Conservation (phyloP, 1,140 invertebrate species). For the Zaprionus davidi region DNA sequence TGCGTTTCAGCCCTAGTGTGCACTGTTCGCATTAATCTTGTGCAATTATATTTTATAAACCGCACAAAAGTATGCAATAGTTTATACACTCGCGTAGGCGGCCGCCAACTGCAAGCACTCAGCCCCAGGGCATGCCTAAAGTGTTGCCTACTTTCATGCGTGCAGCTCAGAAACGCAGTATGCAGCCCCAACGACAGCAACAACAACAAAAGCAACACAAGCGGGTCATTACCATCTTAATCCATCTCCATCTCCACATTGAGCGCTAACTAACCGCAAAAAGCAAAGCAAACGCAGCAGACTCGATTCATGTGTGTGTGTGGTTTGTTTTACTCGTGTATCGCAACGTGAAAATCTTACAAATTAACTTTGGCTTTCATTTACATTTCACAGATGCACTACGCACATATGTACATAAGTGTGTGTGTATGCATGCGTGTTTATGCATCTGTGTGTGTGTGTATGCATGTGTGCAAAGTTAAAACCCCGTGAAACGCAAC, state of each 20-base stretch:
- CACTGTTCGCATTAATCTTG: not conserved
- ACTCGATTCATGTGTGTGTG: slow-evolving; percentile 6
- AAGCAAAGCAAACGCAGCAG: slow-evolving; percentile 7
- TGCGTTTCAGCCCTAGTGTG: too few species aligned
- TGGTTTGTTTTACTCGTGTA: slow-evolving; percentile 14
- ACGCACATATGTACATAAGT: not conserved
- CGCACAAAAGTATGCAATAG: slow-evolving; percentile 5
- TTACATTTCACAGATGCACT: slow-evolving; percentile 68
- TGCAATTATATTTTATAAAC: too few species aligned
- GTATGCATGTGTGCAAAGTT: slow-evolving; percentile 24
- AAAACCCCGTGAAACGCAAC: slow-evolving; percentile 54
- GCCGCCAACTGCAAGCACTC: not conserved
- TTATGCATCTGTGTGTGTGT: not conserved
- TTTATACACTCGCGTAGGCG: not conserved
- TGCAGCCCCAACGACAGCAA: not conserved
- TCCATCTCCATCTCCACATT: slow-evolving; percentile 16
- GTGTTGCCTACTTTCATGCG: slow-evolving; percentile 15
- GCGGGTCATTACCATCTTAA: slow-evolving; percentile 57
- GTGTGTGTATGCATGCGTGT: not conserved
- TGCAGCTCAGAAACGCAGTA: not conserved
- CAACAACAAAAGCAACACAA: not conserved
- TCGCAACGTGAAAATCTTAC: slow-evolving; percentile 72
- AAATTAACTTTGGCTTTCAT: slow-evolving; percentile 82
- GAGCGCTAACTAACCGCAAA: slow-evolving; percentile 29
- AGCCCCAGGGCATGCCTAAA: not conserved